Conservation (phyloP, 2,888 invertebrate species). For the Microplitis deprimator region DNA sequence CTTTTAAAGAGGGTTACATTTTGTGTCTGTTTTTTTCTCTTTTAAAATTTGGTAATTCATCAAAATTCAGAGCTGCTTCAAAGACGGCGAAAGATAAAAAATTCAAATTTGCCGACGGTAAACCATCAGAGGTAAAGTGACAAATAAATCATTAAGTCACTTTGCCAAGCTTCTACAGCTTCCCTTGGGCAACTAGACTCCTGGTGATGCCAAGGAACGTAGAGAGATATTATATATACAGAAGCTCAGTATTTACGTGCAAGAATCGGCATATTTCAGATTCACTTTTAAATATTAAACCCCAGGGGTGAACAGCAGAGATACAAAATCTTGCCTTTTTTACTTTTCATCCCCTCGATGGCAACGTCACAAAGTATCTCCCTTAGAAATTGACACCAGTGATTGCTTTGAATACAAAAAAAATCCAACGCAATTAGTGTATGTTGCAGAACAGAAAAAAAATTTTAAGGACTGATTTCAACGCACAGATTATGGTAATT, state of each 20-base stretch:
- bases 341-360: not conserved
- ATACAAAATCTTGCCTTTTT: not conserved
- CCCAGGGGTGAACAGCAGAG: constrained; percentile 49
- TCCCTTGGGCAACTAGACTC: too few relatives aligned
- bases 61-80: not conserved
- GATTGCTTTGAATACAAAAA: too few relatives aligned
- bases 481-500: too few relatives aligned
- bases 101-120: constrained; percentile 55
- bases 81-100: constrained; percentile 7
- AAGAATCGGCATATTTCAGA: constrained; percentile 71
- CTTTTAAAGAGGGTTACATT: not conserved
- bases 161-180: constrained; percentile 5
- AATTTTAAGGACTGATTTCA: too few relatives aligned
- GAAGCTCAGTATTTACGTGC: constrained; percentile 64
- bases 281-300: constrained; percentile 70
- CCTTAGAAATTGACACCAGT: too few relatives aligned
- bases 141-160: constrained; percentile 64
- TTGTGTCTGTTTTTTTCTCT: constrained; percentile 42
- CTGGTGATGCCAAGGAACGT: not conserved
- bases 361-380: too few relatives aligned
- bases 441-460: too few relatives aligned
- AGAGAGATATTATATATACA: too few relatives aligned
- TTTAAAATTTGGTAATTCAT: not conserved
- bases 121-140: constrained; percentile 56
- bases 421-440: too few relatives aligned